These are phyloP conservation scores for Cassiopea andromeda DNA, from an alignment of 30 jellyfish, hydroid and myxozoan genomes.

Conservation along the genomic window DNA sequence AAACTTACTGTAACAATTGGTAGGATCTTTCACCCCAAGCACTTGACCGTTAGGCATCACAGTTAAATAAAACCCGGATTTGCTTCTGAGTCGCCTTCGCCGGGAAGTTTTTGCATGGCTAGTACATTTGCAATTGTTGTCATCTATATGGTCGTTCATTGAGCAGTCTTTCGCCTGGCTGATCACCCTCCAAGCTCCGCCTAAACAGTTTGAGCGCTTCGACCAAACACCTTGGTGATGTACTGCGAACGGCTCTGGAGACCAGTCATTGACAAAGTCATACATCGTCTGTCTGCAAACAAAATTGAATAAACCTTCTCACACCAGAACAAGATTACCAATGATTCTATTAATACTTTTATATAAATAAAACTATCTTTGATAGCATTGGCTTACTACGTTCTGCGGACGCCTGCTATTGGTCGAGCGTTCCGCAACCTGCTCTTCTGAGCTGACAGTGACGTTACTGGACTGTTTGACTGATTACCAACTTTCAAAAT, in stretches of 20 bases:
- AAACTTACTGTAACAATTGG: constrained; percentile 89
- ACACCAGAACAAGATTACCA: constrained; percentile 38
- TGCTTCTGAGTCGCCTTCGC: constrained; percentile 92
- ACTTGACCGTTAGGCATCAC: constrained; percentile 99
- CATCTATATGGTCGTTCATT: constrained; percentile 42
- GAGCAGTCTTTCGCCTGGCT: constrained; percentile 38
- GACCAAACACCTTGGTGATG: constrained; percentile 40
- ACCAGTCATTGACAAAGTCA: constrained; percentile 83
- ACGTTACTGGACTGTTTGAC: constrained; percentile 1
- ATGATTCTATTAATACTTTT: constrained; percentile 51
- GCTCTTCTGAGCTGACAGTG: neutral
- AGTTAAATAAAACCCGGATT: constrained; percentile 94
- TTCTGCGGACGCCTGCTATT: constrained; percentile 1
- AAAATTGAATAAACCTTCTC: constrained; percentile 38
- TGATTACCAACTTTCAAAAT: neutral
- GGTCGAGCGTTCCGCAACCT: constrained; percentile 1
- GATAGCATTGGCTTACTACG: constrained; percentile 10
- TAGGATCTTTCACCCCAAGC: constrained; percentile 87
- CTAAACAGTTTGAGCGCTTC: constrained; percentile 26
- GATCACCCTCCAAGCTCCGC: constrained; percentile 25
- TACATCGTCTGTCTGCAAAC: constrained; percentile 78
- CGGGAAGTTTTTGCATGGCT: constrained; percentile 96
- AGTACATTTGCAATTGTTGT: constrained; percentile 77
- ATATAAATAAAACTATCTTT: constrained; percentile 17
- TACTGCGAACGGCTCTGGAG: constrained; percentile 45